phyloP scores from a whole-genome alignment of 53 echinoderm and acorn worm genomes.

The Holothuria scabra region DNA sequence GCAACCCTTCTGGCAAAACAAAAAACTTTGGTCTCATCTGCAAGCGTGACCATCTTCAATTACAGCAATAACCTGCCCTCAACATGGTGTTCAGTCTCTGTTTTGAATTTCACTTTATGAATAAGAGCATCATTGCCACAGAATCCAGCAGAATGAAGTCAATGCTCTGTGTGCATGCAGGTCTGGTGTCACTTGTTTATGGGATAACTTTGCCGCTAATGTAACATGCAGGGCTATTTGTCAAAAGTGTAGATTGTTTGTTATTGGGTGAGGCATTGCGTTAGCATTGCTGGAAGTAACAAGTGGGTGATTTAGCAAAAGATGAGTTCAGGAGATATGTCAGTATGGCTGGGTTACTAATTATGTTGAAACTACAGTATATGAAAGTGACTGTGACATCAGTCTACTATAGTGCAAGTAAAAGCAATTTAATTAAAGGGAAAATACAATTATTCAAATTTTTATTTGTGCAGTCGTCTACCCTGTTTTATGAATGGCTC shows the following conservation, averaged over 20 bases:
- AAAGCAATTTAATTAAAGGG: no score
- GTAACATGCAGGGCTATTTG: neutral
- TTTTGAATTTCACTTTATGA: neutral
- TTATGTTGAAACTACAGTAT: no score
- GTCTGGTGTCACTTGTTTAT: slow-evolving; percentile 10
- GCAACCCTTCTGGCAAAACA: neutral
- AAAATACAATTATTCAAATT: no score
- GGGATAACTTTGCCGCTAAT: neutral
- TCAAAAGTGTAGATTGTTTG: neutral
- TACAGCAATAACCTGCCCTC: slow-evolving; percentile 4
- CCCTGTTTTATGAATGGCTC: no score
- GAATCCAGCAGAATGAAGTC: neutral
- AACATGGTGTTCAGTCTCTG: slow-evolving; percentile 3
- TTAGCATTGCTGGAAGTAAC: neutral
- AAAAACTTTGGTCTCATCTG: slow-evolving; percentile 17
- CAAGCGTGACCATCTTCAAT: neutral
- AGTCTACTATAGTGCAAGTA: no score
- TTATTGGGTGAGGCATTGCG: neutral
- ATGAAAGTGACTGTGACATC: no score
- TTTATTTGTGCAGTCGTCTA: no score
- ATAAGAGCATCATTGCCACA: neutral
- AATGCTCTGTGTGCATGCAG: neutral
- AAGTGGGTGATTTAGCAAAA: neutral
- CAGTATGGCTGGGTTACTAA: neutral
- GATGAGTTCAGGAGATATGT: neutral